Conservation (phyloP, 2,797 vertebrate genomes). For the Phylloscopus collybita region DNA sequence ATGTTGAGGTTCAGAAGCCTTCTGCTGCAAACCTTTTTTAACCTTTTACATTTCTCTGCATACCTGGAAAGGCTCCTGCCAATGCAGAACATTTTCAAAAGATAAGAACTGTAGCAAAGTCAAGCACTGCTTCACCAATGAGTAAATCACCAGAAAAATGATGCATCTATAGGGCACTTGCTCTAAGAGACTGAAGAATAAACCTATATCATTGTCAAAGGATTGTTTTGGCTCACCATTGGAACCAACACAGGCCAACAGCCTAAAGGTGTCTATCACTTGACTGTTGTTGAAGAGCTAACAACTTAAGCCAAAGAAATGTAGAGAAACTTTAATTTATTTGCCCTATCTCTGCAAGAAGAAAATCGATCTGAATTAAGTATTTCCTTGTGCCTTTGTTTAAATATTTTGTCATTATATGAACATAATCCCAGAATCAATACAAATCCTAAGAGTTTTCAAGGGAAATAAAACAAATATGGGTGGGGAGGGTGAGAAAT, state of each 20-base stretch:
- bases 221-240: background rate
- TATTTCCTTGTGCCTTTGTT: background rate
- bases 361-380: background rate
- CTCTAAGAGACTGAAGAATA: background rate
- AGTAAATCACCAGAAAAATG: background rate
- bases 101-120: background rate
- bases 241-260: background rate
- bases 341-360: background rate
- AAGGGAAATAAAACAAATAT: background rate
- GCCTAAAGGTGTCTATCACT: background rate
- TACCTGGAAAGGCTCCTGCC: background rate
- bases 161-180: background rate
- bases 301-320: background rate
- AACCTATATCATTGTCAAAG: background rate
- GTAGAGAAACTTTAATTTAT: background rate
- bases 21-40: background rate
- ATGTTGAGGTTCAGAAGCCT: background rate
- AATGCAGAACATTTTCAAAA: background rate
- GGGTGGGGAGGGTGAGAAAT: background rate
- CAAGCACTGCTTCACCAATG: background rate
- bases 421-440: background rate
- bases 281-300: background rate
- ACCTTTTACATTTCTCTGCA: background rate
- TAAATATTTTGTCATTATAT: background rate
- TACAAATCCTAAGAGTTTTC: background rate